phyloP scores from a whole-genome alignment of 2,888 invertebrate genomes.

The Orgyia antiqua region DNA sequence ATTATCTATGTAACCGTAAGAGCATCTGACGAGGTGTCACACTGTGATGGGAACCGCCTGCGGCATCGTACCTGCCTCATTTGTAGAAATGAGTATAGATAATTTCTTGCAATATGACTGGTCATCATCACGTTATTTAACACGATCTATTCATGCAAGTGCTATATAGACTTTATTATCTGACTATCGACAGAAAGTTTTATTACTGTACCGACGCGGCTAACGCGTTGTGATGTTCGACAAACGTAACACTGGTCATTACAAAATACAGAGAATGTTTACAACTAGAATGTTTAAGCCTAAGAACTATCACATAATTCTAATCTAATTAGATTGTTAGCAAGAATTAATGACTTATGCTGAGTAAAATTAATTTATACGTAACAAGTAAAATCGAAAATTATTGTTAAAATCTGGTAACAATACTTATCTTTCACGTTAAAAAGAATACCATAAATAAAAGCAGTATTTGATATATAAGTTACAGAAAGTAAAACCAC shows the following conservation, averaged over 20 bases:
- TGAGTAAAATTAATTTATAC: no score
- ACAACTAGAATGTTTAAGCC: no score
- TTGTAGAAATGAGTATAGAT: constrained; percentile 44
- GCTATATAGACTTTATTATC: constrained; percentile 18
- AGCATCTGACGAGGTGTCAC: constrained; percentile 39
- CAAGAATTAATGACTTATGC: no score
- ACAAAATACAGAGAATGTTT: no score
- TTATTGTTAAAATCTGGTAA: no score
- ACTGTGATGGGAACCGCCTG: constrained; percentile 57
- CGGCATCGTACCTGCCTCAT: constrained; percentile 38
- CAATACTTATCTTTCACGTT: no score
- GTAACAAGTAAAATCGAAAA: no score
- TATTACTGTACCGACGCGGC: constrained; percentile 1
- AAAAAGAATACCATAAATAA: no score
- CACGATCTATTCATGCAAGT: constrained; percentile 11
- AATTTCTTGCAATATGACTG: constrained; percentile 31
- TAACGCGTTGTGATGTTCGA: neutral
- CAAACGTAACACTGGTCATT: neutral
- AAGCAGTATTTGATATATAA: no score
- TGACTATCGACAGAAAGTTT: constrained; percentile 11
- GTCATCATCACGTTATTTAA: constrained; percentile 21
- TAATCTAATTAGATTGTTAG: no score
- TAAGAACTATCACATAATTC: no score
- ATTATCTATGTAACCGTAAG: constrained; percentile 27
- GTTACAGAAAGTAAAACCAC: no score